phyloP scores from a whole-genome alignment of 2,888 invertebrate genomes.

The Coelogynopora nodosa region DNA sequence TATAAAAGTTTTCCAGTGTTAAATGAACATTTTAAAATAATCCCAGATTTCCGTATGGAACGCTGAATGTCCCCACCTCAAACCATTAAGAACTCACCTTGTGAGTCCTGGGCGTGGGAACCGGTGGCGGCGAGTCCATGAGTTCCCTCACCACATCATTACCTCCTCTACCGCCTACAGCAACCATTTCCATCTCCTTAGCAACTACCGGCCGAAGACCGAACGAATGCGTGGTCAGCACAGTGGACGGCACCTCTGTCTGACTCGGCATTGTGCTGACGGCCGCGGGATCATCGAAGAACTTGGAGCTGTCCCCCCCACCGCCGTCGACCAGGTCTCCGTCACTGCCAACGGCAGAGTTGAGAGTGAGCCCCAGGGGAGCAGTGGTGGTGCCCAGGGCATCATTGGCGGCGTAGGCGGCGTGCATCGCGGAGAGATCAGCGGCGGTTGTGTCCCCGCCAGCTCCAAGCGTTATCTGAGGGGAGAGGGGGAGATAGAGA shows the following conservation, averaged over 20 bases:
- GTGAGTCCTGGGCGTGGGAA: not conserved
- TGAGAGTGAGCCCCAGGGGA: not conserved
- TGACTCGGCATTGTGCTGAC: not conserved
- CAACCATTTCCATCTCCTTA: not conserved
- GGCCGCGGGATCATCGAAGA: not conserved
- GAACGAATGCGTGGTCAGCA: not conserved
- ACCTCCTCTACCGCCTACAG: not conserved
- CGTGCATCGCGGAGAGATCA: slow-evolving; percentile 2
- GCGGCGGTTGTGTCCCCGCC: slow-evolving; percentile 11
- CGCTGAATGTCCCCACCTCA: no score
- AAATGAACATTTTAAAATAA: no score
- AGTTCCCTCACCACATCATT: not conserved
- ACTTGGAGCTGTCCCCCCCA: not conserved
- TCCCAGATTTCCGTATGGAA: no score
- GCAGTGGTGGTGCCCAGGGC: not conserved
- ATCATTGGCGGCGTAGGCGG: not conserved
- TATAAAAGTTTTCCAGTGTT: no score
- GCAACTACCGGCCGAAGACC: not conserved
- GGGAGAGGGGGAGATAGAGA: no score
- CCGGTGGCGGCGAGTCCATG: not conserved
- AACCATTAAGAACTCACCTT: not conserved
- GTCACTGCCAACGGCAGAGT: not conserved
- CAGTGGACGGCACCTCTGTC: not conserved
- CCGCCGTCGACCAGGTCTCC: not conserved
- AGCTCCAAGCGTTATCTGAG: not conserved